Base-by-base conservation (phyloP, 2,113 vertebrate genomes). In the Macquaria australasica region DNA sequence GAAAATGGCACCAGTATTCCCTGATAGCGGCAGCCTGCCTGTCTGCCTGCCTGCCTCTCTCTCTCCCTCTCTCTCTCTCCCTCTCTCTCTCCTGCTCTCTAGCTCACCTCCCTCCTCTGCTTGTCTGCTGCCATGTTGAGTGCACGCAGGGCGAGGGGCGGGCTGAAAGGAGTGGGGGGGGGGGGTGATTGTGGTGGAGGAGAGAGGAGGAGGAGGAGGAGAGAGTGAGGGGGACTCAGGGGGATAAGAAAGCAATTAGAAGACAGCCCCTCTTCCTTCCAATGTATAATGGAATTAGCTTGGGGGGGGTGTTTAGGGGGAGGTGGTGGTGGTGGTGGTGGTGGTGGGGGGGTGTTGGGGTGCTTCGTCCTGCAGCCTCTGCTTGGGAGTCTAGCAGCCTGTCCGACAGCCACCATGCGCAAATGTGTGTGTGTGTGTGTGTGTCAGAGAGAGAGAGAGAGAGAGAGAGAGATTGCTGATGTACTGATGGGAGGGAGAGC, bases 161-260 rank as follows among this genome's bases (percentile, higher is more conserved):
- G 91, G 89, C 79, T 84, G 80, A 84, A 69, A 53, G 87, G 70
- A 81, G 50, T 55, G 64, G 31, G 75, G 50, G 58, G 64, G 31
- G 75, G 48, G 43, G 25, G 10, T 25, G 73, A 39, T 77, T 48
- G 41, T 37, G 82, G 79, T 31, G 89, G 62, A 60, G 75, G 70
- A 23, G 39, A 78, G 71, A 62, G 76, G 39, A 41, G 67, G 69
- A 41, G 41, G 70, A 39, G 80, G 77, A 80, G 88, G 76, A 59
- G 89, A 77, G 70, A 74, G 82, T 18, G 77, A 78, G 84, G 88
- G 85, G 84, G 89, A 88, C 95, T 95, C 94, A 50, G 88, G 95
- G 95, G 95, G 95, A 95, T 95, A 95, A 95, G 95, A 96, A 96
- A 96, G 96, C 96, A 96, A 96, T 96, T 96, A 96, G 95, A 94